These are phyloP conservation scores for Actias luna DNA, from an alignment of 2,888 invertebrate species.

Conservation along the genomic window DNA sequence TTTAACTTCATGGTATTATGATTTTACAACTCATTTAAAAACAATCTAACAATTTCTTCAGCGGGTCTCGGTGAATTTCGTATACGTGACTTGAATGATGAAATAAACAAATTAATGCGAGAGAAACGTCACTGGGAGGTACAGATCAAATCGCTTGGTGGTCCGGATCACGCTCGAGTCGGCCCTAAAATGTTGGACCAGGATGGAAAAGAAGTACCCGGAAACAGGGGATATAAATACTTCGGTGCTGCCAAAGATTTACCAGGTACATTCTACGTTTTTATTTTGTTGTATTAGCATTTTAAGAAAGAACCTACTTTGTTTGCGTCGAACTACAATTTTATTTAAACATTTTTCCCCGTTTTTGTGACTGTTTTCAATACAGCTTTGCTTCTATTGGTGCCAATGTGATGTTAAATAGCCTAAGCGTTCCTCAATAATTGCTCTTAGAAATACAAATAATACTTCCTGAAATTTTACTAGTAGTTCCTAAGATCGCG, in stretches of 20 bases:
- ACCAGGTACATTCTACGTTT: slow-evolving; percentile 83
- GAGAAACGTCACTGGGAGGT: slow-evolving; percentile 99
- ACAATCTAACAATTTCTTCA: slow-evolving; percentile 41
- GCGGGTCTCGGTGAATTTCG: slow-evolving; percentile 99
- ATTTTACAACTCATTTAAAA: background rate
- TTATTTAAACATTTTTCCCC: too few species aligned
- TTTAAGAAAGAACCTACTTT: background rate
- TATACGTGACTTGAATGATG: slow-evolving; percentile 98
- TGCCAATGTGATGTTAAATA: too few species aligned
- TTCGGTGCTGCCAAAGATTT: slow-evolving; percentile 99
- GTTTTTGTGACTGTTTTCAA: too few species aligned
- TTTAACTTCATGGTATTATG: too few species aligned
- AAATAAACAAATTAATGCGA: slow-evolving; percentile 97
- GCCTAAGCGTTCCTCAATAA: too few species aligned
- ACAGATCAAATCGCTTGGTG: slow-evolving; percentile 96
- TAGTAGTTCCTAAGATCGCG: too few species aligned
- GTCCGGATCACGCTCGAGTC: slow-evolving; percentile 95
- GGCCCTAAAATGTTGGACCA: slow-evolving; percentile 97
- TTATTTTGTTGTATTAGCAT: background rate
- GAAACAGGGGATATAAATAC: slow-evolving; percentile 99
- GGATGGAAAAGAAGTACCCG: slow-evolving; percentile 97
- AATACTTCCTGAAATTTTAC: too few species aligned
- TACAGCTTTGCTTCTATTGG: too few species aligned
- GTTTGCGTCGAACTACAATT: too few species aligned
- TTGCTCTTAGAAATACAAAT: too few species aligned